These are phyloP conservation scores for Daboia siamensis DNA, from an alignment of 2,113 vertebrate species.

Conservation along the genomic window DNA sequence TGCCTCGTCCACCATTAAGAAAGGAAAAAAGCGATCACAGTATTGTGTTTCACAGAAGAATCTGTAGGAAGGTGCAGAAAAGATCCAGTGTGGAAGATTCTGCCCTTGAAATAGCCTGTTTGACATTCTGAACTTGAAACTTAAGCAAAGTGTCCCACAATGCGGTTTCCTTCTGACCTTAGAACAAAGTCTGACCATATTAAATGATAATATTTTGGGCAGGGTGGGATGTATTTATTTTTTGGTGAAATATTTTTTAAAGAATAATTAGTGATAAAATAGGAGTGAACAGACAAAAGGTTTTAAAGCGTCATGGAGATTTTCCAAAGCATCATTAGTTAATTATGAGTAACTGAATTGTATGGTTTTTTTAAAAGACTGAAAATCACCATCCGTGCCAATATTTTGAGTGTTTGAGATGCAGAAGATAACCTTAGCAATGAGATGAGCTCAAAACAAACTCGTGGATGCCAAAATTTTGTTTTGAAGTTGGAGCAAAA, in stretches of 20 bases:
- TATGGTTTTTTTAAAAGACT: neutral
- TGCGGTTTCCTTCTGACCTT: neutral
- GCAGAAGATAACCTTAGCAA: neutral
- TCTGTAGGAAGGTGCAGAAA: neutral
- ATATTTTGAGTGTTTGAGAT: neutral
- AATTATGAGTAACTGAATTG: neutral
- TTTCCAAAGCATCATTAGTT: neutral
- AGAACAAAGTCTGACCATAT: neutral
- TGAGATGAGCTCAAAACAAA: neutral
- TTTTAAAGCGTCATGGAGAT: neutral
- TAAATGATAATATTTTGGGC: neutral
- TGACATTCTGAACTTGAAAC: neutral
- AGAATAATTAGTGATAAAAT: neutral
- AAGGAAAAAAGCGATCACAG: neutral
- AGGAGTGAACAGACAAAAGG: neutral
- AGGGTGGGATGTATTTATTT: too few relatives aligned
- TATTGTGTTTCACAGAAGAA: neutral
- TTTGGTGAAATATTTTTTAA: neutral
- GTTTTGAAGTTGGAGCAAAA: neutral
- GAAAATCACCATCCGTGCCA: neutral
- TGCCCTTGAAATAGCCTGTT: neutral
- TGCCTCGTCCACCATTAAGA: neutral
- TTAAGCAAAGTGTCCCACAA: neutral
- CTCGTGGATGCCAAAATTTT: neutral
- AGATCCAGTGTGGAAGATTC: neutral